A percentile compares a stretch with the other conserved stretches of the same genome.
phyloP scores from a whole-genome alignment of 2,113 vertebrate species.

The Heteronetta atricapilla region DNA sequence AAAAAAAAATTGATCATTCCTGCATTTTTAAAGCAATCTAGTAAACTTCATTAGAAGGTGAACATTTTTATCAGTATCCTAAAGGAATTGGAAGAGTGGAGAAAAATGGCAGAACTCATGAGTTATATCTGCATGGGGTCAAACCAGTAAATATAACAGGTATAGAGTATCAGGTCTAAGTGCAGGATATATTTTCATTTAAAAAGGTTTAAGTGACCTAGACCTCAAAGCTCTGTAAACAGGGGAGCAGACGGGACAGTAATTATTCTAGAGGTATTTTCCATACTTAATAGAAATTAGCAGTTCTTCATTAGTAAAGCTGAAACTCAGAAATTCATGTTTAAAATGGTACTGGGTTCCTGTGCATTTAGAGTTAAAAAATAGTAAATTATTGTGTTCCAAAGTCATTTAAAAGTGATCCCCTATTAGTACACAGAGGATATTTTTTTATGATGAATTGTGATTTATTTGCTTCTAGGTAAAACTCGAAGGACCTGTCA shows the following conservation, averaged over 20 bases:
- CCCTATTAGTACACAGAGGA: not conserved
- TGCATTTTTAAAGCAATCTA: not conserved
- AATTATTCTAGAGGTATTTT: not conserved
- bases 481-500: constrained; percentile 83
- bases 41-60: not conserved
- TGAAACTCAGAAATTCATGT: not conserved
- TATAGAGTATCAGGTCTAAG: not conserved
- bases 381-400: not conserved
- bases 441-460: not conserved
- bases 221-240: not conserved
- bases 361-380: not conserved
- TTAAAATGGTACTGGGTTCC: not conserved
- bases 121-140: not conserved
- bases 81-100: not conserved
- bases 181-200: not conserved
- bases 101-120: not conserved
- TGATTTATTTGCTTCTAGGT: constrained; percentile 80
- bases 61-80: not conserved
- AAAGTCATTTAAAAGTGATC: not conserved
- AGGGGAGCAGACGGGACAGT: not conserved
- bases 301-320: not conserved
- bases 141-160: not conserved
- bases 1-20: not conserved
- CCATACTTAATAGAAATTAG: not conserved
- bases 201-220: not conserved